Conservation (phyloP, 2,797 vertebrate genomes). For the Chelidonichthys spinosus region DNA sequence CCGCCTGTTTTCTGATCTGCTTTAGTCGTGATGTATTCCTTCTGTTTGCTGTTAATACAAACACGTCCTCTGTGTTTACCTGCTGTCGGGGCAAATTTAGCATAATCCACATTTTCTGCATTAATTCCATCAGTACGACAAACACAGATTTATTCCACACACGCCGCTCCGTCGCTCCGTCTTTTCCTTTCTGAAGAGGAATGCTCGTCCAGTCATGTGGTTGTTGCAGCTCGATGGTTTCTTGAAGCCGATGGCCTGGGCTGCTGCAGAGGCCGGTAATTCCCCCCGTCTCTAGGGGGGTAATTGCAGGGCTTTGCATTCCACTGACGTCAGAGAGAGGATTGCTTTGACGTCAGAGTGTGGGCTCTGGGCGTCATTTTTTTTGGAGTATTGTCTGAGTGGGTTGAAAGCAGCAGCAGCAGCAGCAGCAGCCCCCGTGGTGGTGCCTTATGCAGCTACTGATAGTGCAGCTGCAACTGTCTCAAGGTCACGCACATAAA, state of each 20-base stretch:
- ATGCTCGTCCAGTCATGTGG: neutral
- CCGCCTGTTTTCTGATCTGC: constrained; percentile 4
- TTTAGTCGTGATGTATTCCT: constrained; percentile 1
- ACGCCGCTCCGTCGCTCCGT: neutral
- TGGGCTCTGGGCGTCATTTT: constrained; percentile 65
- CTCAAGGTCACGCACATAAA: constrained; percentile 51
- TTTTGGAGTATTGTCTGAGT: constrained; percentile 41
- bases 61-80: constrained; percentile 10
- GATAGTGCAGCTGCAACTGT: constrained; percentile 65
- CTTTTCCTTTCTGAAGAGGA: neutral
- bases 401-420: constrained; percentile 64
- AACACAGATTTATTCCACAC: neutral
- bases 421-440: constrained; percentile 62
- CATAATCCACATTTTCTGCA: constrained; percentile 24
- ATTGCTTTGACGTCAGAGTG: constrained; percentile 70
- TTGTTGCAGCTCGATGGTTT: constrained; percentile 21
- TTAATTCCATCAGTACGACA: neutral
- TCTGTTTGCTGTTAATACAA: constrained; percentile 5
- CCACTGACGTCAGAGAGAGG: constrained; percentile 67
- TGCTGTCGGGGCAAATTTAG: constrained; percentile 21
- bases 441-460: constrained; percentile 53
- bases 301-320: constrained; percentile 56
- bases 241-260: constrained; percentile 19
- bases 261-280: constrained; percentile 46
- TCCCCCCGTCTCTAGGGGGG: constrained; percentile 43